Conservation (phyloP, 2,113 vertebrate species). For the Gymnocephalus cernua region DNA sequence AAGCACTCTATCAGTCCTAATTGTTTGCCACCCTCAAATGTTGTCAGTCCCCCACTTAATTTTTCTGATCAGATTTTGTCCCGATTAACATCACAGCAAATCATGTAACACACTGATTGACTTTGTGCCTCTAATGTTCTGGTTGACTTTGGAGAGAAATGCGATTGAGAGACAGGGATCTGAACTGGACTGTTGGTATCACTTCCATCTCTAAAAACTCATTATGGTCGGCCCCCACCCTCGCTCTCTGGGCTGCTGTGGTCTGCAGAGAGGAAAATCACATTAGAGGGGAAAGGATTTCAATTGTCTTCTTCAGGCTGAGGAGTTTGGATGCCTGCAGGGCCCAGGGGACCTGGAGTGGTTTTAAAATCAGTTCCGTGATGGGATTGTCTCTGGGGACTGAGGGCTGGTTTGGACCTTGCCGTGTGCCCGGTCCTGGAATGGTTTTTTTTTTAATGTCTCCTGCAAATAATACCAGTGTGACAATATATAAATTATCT, state of each 20-base stretch:
- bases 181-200: slow-evolving; percentile 61
- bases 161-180: slow-evolving; percentile 60
- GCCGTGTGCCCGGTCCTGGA: background rate
- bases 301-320: slow-evolving; percentile 55
- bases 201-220: slow-evolving; percentile 69
- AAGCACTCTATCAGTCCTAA: background rate
- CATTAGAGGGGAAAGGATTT: slow-evolving; percentile 69
- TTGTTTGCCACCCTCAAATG: slow-evolving; percentile 19
- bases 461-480: slow-evolving; percentile 39
- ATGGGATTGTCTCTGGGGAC: slow-evolving; percentile 49
- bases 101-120: slow-evolving; percentile 57
- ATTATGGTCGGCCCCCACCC: slow-evolving; percentile 55
- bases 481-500: slow-evolving; percentile 47
- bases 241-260: slow-evolving; percentile 30
- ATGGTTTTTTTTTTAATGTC: background rate
- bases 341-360: slow-evolving; percentile 26
- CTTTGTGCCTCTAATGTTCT: slow-evolving; percentile 53
- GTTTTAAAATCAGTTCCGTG: slow-evolving; percentile 60
- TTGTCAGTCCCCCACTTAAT: slow-evolving; percentile 6
- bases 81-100: slow-evolving; percentile 66
- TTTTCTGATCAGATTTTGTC: slow-evolving; percentile 43
- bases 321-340: slow-evolving; percentile 41
- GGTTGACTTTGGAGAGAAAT: slow-evolving; percentile 51
- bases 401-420: slow-evolving; percentile 10
- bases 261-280: slow-evolving; percentile 66